Base-by-base conservation (phyloP, 1,140 invertebrate genomes). In the Drosophila sp. region DNA sequence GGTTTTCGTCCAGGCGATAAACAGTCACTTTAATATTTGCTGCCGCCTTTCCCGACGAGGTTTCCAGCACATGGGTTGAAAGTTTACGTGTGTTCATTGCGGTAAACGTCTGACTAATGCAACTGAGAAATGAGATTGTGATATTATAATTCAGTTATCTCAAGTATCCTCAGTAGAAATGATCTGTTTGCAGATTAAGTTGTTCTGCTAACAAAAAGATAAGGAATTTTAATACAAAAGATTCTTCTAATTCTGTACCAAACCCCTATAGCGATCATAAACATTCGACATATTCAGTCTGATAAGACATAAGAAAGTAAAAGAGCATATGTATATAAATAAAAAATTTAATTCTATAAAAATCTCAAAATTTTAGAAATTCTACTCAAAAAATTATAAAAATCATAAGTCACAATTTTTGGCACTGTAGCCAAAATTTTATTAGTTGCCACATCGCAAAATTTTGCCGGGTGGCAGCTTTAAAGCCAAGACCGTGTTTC, bases 1-100 rank as follows among this genome's bases (percentile, higher is more conserved):
- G 83, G 0, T 95, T 9, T 29, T 78, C 72, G 11, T 82, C 67
- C n/a, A 86, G 59, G 9, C 64, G 62, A 13, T 94, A 95, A 8
- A 96, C 92, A 50, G 94, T 94, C 8, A 95, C 93, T 75, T 93
- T 93, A 0, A 95, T 69, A 11, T 94, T 94, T 27, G 83, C 78
- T 1, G 94, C 94, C 2, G 95, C 95, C 46, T 89, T 76, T n/a
- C 95, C 95, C 29, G 93, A 94, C 0, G 94, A 94, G 0, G 93
- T 95, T 72, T 96, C 95, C 16, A 95, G 86, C 1, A 96, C 94
- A 76, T 96, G 94, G 1, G 95, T 95, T 1, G 94, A 95, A 38
- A 90, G 72, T 21, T 77, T 90, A 7, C 82, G 83, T 53, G 57
- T 38, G 16, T 72, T 77, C 82, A 86, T 86, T 41, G 46, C 36